Base-by-base conservation (phyloP, 37 sponge, comb jelly and placozoan species). In the Halisarca cf. caerulea region DNA sequence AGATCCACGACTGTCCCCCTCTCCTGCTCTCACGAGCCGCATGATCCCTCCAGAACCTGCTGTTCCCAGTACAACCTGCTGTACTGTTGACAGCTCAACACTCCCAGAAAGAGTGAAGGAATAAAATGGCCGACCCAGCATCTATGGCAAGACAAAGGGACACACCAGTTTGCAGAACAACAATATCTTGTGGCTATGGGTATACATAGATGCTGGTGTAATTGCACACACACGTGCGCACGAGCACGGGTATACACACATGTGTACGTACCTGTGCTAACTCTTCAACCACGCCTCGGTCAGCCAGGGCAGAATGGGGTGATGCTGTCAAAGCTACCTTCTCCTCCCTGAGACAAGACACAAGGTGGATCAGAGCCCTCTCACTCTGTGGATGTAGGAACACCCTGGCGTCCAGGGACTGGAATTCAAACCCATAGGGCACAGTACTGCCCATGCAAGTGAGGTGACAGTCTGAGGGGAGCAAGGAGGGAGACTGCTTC, bases 121-220 rank as follows among this genome's bases (percentile, higher is more conserved):
- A 59, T 82, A 85, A 81, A 37, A 87, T 17, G 87, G 91, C 57
- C 85, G 64, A 3, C 91, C 91, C n/a, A 91, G 57, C n/a, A 84
- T 24, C 91, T 91, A 20, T n/a, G 24, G 41, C 2, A 80, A 38
- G 33, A 83, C 2, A 43, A 39, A 62, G n/a, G n/a, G 18, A 44
- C 21, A 34, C 32, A 54, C 32, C 47, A 73, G 21, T 54, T 2
- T 21, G 18, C 34, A 55, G 60, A 28, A 57, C 35, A 3, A 25
- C 28, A 21, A 36, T 74, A 11, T 20, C 42, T 36, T 14, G 51
- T 6, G 51, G 11, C 11, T 47, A 47, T n/a, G n/a, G n/a, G n/a
- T 47, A 47, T 47, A 47, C 51, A 47, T 47, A 47, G 51, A 47
- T 47, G 51, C 11, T 14, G 6, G 51, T 47, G 11, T 47, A 14